These are phyloP conservation scores for Channa argus DNA, from an alignment of 2,113 vertebrate genomes.

Conservation along the genomic window DNA sequence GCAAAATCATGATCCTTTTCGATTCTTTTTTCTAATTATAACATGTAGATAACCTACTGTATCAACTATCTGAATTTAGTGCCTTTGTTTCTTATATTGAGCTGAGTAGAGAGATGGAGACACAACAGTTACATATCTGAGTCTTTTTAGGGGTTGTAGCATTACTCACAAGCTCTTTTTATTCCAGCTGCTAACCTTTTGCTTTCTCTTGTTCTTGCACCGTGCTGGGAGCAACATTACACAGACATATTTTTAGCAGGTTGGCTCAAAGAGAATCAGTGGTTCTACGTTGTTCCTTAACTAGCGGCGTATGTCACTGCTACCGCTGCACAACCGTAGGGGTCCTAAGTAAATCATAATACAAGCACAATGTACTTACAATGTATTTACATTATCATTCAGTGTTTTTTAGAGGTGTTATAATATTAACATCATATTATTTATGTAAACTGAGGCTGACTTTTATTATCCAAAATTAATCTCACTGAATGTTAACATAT, in stretches of 20 bases:
- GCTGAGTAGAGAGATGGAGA: too few relatives aligned
- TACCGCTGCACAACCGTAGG: slow-evolving; percentile 30
- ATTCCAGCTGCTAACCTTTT: slow-evolving; percentile 54
- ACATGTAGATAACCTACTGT: background rate
- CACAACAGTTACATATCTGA: slow-evolving; percentile 7
- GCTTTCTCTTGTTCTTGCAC: slow-evolving; percentile 51
- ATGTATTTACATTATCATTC: background rate
- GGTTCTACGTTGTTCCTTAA: slow-evolving; percentile 25
- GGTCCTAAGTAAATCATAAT: slow-evolving; percentile 8
- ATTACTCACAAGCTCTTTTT: slow-evolving; percentile 42
- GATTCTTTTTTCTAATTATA: background rate
- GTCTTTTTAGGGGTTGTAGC: background rate
- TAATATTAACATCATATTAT: background rate
- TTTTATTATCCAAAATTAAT: background rate
- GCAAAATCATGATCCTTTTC: background rate
- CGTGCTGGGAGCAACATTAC: slow-evolving; percentile 57
- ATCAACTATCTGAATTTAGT: too few relatives aligned
- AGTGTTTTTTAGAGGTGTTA: background rate
- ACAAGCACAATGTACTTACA: background rate
- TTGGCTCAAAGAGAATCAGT: slow-evolving; percentile 64
- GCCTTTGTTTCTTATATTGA: too few relatives aligned
- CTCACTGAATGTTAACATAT: background rate
- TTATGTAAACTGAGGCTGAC: background rate
- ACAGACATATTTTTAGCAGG: slow-evolving; percentile 75
- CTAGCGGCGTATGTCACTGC: slow-evolving; percentile 41